phyloP scores from a whole-genome alignment of 2,113 vertebrate species.

The Lichenostomus cassidix region DNA sequence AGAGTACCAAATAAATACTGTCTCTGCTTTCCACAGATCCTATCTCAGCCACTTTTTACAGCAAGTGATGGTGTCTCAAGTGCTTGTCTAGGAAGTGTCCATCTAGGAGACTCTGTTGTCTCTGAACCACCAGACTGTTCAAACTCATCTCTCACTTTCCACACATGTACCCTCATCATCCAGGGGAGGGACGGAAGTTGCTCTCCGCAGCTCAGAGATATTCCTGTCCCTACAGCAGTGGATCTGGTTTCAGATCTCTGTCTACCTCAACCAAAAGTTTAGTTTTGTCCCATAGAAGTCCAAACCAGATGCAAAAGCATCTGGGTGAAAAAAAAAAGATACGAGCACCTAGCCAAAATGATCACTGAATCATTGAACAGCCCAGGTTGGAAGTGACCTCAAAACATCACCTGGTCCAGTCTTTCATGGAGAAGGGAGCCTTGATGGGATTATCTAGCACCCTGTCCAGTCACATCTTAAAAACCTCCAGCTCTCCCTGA shows the following conservation, averaged over 20 bases:
- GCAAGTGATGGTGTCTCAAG: not conserved
- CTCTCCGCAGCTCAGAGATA: not conserved
- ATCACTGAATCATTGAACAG: not conserved
- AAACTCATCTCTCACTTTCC: not conserved
- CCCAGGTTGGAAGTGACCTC: not conserved
- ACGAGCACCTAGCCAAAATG: not conserved
- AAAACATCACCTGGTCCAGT: not conserved
- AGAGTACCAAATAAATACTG: not conserved
- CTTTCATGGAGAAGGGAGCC: not conserved
- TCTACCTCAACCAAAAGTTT: not conserved
- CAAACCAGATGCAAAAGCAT: not conserved
- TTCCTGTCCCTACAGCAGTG: not conserved
- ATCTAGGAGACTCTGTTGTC: not conserved
- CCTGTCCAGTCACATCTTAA: not conserved
- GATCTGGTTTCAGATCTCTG: not conserved
- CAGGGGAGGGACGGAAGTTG: not conserved
- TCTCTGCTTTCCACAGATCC: not conserved
- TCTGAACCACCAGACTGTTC: not conserved
- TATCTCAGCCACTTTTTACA: not conserved
- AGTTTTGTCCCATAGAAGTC: not conserved
- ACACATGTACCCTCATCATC: not conserved
- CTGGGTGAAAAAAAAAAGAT: not conserved
- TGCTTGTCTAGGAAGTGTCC: not conserved
- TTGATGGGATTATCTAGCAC: not conserved
- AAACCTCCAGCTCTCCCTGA: not conserved